Percentiles rank a stretch among this genome's conserved stretches.
Conservation (phyloP, 1,140 invertebrate species). For the Leptinotarsa undecemlineata region DNA sequence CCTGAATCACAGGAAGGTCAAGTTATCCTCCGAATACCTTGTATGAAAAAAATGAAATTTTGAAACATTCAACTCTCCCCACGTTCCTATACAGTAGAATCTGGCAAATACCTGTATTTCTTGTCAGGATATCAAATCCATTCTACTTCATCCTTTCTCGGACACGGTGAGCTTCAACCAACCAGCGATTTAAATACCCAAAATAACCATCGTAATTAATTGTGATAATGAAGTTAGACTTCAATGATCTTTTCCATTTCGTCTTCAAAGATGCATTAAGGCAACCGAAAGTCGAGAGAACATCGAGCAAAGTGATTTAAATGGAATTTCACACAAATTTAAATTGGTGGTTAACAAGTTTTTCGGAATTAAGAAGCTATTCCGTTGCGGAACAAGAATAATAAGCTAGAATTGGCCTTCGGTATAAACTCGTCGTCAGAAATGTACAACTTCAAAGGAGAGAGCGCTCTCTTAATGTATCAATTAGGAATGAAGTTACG, state of each 20-base stretch:
- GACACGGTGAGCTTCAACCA: no score
- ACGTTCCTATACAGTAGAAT: no score
- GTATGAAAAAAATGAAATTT: no score
- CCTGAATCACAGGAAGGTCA: no score
- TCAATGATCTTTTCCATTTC: conserved; percentile 26
- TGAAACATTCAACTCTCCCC: no score
- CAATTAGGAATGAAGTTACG: conserved; percentile 48
- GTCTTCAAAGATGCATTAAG: conserved; percentile 34
- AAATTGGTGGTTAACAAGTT: conserved; percentile 49
- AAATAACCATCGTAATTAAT: neutral
- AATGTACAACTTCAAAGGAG: conserved; percentile 43
- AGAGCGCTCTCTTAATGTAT: conserved; percentile 38
- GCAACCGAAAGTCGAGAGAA: conserved; percentile 29
- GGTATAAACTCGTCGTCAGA: conserved; percentile 33
- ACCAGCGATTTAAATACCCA: no score
- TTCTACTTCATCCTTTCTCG: no score
- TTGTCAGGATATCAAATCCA: no score
- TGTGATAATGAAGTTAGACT: conserved; percentile 14
- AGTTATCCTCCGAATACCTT: no score
- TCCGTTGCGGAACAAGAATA: conserved; percentile 44
- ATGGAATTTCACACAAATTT: conserved; percentile 42
- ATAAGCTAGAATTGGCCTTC: conserved; percentile 37
- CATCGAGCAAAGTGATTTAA: conserved; percentile 36
- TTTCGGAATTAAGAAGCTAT: conserved; percentile 49
- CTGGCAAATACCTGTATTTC: no score